A percentile compares a stretch with the other conserved stretches of the same genome.
These are phyloP conservation scores for Tridacna crocea DNA, from an alignment of 2,888 invertebrate species.

Conservation along the genomic window DNA sequence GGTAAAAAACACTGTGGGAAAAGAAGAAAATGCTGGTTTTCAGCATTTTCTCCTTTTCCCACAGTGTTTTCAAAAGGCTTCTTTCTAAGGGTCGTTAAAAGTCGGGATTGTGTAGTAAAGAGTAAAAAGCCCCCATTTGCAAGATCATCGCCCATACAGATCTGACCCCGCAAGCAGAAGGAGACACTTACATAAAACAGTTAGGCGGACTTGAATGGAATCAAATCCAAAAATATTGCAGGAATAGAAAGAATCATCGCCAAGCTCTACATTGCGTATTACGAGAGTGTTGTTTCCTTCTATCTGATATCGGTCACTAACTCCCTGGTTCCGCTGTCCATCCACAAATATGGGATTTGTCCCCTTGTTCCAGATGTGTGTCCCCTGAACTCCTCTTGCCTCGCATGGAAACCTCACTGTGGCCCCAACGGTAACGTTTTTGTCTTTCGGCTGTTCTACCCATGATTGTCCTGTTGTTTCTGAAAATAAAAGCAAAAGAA, in stretches of 20 bases:
- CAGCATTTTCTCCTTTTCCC: no score
- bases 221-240: conserved; percentile 66
- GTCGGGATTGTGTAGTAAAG: no score
- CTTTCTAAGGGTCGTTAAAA: no score
- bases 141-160: no score
- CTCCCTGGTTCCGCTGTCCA: conserved; percentile 30
- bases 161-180: no score
- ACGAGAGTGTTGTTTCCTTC: conserved; percentile 61
- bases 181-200: conserved; percentile 66
- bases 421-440: conserved; percentile 50
- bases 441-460: conserved; percentile 43
- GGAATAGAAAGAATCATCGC: conserved; percentile 64
- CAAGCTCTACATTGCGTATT: conserved; percentile 60
- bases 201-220: conserved; percentile 59
- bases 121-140: no score
- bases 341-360: conserved; percentile 60
- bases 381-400: conserved; percentile 28
- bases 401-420: conserved; percentile 63
- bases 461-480: conserved; percentile 34
- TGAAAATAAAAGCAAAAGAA: conserved; percentile 23
- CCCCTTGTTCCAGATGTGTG: conserved; percentile 60
- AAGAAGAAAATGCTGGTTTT: no score
- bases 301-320: conserved; percentile 54
- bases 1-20: no score
- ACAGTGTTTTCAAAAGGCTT: no score